phyloP scores from a whole-genome alignment of 2,113 vertebrate species.

The Lophochroa leadbeateri region DNA sequence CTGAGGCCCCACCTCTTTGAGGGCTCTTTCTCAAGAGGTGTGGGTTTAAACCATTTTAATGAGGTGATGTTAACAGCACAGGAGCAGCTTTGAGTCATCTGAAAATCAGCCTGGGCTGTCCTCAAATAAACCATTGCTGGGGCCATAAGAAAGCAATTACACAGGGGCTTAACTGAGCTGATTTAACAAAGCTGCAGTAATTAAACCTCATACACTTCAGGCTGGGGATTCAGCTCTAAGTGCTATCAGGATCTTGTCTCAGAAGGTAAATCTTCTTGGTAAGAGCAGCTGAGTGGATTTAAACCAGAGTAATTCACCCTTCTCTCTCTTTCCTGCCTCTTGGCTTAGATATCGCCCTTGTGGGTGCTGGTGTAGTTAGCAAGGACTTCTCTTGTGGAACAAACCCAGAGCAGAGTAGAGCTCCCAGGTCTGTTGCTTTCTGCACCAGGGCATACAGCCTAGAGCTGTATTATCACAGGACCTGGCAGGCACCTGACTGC shows the following conservation, averaged over 20 bases:
- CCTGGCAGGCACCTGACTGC: background rate
- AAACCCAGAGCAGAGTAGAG: background rate
- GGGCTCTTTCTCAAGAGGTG: background rate
- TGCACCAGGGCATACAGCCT: background rate
- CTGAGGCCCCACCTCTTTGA: background rate
- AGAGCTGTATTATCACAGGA: accelerated
- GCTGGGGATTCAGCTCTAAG: slow-evolving; percentile 15
- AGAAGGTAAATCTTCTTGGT: slow-evolving; percentile 1
- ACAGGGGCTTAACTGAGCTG: slow-evolving; percentile 44
- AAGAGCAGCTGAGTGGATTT: background rate
- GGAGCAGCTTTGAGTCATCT: background rate
- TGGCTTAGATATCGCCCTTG: background rate
- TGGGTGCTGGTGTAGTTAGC: background rate
- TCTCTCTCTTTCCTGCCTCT: background rate
- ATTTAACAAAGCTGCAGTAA: slow-evolving; percentile 67
- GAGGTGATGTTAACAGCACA: background rate
- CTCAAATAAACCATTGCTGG: slow-evolving; percentile 54
- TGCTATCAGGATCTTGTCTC: background rate
- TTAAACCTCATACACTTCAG: slow-evolving; percentile 53
- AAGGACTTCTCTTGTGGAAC: background rate
- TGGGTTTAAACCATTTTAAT: background rate
- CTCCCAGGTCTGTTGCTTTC: background rate
- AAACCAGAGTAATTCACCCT: background rate
- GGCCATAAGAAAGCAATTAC: slow-evolving; percentile 56
- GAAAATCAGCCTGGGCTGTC: slow-evolving; percentile 12